Evolutionary conservation across 2,888 invertebrate species (phyloP), one percentile per base, ranked within the genome.

Genomic region (Rapana venosa): DNA sequence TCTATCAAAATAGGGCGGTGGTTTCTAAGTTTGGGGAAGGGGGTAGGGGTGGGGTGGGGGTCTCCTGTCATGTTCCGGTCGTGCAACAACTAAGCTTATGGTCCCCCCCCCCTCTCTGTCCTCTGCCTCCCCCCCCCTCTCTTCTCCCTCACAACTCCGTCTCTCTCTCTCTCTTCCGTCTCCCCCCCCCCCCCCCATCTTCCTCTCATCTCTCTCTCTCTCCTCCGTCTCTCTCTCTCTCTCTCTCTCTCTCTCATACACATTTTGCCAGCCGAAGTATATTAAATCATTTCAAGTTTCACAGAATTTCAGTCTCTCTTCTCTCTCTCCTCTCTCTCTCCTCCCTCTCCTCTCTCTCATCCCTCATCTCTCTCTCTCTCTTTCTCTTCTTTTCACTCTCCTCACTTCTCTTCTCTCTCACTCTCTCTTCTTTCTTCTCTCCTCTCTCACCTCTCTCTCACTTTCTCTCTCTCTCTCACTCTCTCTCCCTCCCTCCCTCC

Each of bases 81-180:
- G 47, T 47, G 2, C 47, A 47, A 5, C 2, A 8, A 2, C 47
- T 47, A 47, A 5, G 47, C 47, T 47, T 47, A 47, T 66, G 26
- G 26, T 2, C 66, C 66, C 13, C 66, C 13, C 66, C 13, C 6
- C 13, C 66, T 66, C 6, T 66, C 66, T 66, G 20, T 66, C 66
- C 8, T 47, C 47, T 47, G 47, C 8, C 2, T 47, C 47, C 8
- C 47, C 8, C 47, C 8, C 47, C 8, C 66, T 66, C 66, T 66
- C 66, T n/a, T 66, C 66, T 66, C 47, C 36, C 84, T n/a, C n/a
- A n/a, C n/a, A n/a, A n/a, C n/a, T n/a, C n/a, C n/a, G n/a, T 84
- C 84, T 84, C 47, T 84, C 84, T 84, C 47, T 47, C 84, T 47
- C 84, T 84, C 84, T 47, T n/a, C n/a, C n/a, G n/a, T n/a, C n/a